Evolutionary conservation across 2,888 invertebrate genomes (phyloP).

Genomic region (Busseola fusca): DNA sequence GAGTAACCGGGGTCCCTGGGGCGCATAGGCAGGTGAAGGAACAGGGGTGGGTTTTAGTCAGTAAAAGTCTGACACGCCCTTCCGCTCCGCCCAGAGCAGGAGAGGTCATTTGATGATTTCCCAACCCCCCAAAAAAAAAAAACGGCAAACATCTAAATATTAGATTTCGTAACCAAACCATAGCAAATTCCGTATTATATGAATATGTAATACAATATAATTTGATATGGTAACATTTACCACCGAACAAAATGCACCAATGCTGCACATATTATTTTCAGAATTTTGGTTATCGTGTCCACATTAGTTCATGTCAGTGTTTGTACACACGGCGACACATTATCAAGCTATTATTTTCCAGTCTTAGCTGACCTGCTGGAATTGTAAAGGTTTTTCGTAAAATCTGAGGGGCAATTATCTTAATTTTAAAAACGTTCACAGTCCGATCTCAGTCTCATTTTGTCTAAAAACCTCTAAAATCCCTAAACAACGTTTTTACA

Average conservation of each 20-base stretch:
- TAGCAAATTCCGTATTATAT: not conserved
- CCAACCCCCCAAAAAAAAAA: too few relatives aligned
- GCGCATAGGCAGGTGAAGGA: too few relatives aligned
- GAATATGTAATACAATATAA: constrained; percentile 3
- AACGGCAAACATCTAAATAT: too few relatives aligned
- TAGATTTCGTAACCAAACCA: not conserved
- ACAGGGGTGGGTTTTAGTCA: too few relatives aligned
- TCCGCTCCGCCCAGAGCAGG: too few relatives aligned
- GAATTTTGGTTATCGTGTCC: not conserved
- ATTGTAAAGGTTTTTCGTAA: not conserved
- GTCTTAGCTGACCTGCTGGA: not conserved
- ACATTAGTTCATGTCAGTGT: not conserved
- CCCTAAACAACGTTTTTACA: too few relatives aligned
- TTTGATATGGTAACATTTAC: constrained; percentile 1
- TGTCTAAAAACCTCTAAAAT: too few relatives aligned
- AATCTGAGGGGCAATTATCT: not conserved
- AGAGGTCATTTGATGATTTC: too few relatives aligned
- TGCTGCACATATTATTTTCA: not conserved
- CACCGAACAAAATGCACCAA: not conserved
- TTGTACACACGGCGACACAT: not conserved
- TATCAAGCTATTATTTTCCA: not conserved
- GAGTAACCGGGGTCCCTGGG: too few relatives aligned
- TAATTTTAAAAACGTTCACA: too few relatives aligned
- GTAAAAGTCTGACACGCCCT: too few relatives aligned
- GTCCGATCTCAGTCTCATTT: too few relatives aligned